Conservation (phyloP, 2,797 vertebrate species). For the Pantherophis alleghaniensis region DNA sequence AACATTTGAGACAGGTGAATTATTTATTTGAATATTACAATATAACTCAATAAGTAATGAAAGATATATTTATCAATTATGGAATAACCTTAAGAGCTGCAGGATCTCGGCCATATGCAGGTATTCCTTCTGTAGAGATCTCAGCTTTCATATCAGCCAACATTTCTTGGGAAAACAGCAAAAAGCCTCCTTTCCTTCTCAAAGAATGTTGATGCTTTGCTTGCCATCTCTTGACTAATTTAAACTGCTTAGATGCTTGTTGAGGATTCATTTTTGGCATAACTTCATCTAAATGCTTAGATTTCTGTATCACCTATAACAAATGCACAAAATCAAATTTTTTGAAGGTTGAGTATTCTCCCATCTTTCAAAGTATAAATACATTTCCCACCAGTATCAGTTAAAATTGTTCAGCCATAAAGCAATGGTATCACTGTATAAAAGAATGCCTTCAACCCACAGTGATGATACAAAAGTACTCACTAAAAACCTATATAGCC, state of each 20-base stretch:
- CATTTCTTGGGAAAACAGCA: conserved; percentile 87
- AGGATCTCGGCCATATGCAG: conserved; percentile 68
- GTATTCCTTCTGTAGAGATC: conserved; percentile 30
- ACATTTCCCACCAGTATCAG: not conserved
- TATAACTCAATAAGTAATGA: not conserved
- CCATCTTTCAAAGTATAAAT: not conserved
- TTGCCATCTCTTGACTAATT: conserved; percentile 84
- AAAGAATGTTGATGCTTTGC: conserved; percentile 67
- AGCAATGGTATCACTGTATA: not conserved
- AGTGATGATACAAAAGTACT: not conserved
- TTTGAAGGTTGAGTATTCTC: not conserved
- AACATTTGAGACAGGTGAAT: not conserved
- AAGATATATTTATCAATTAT: not conserved
- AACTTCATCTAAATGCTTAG: conserved; percentile 82
- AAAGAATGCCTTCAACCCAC: not conserved
- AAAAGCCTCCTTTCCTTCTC: conserved; percentile 81
- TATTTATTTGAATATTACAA: not conserved
- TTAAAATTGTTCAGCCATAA: not conserved
- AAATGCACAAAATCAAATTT: not conserved
- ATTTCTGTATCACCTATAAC: conserved; percentile 83
- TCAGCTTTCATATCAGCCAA: conserved; percentile 73
- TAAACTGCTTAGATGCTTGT: conserved; percentile 76
- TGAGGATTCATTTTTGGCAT: conserved; percentile 80
- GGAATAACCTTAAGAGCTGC: conserved; percentile 75
- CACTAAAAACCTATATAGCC: not conserved